Evolutionary conservation across 2,797 vertebrate genomes (phyloP).

Genomic region (Crocodylus rhombifer): DNA sequence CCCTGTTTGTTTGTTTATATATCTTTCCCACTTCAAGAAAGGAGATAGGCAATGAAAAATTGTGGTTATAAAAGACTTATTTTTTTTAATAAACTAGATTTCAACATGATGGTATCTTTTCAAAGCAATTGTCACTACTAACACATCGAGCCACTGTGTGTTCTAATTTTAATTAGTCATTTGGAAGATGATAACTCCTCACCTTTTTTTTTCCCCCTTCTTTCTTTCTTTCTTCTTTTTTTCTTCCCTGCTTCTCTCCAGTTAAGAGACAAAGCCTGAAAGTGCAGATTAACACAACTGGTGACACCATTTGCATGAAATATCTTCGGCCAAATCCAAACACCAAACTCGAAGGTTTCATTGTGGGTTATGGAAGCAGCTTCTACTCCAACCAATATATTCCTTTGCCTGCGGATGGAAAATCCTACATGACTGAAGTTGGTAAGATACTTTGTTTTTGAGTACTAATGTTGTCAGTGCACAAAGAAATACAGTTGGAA

Average conservation of each 20-base stretch:
- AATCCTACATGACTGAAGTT: slow-evolving; percentile 89
- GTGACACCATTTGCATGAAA: slow-evolving; percentile 92
- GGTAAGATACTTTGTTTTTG: slow-evolving; percentile 83
- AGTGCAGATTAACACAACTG: slow-evolving; percentile 93
- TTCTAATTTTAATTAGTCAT: background rate
- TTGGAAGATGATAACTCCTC: background rate
- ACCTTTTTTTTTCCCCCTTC: background rate
- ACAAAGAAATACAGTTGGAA: background rate
- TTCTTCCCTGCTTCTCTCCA: slow-evolving; percentile 60
- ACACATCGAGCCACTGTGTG: background rate
- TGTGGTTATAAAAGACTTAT: background rate
- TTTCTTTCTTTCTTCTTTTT: background rate
- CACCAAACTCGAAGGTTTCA: slow-evolving; percentile 92
- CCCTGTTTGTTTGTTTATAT: background rate
- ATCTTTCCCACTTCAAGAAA: background rate
- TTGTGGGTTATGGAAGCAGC: slow-evolving; percentile 94
- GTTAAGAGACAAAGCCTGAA: slow-evolving; percentile 92
- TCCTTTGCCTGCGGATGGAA: slow-evolving; percentile 89
- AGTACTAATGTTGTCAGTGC: background rate
- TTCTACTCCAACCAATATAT: slow-evolving; percentile 95
- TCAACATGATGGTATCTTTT: background rate
- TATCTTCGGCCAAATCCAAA: slow-evolving; percentile 87
- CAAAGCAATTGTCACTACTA: background rate
- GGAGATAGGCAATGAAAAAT: background rate
- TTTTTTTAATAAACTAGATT: background rate